These are phyloP conservation scores for Platichthys stellatus DNA, from an alignment of 2,113 vertebrate species.

Conservation along the genomic window DNA sequence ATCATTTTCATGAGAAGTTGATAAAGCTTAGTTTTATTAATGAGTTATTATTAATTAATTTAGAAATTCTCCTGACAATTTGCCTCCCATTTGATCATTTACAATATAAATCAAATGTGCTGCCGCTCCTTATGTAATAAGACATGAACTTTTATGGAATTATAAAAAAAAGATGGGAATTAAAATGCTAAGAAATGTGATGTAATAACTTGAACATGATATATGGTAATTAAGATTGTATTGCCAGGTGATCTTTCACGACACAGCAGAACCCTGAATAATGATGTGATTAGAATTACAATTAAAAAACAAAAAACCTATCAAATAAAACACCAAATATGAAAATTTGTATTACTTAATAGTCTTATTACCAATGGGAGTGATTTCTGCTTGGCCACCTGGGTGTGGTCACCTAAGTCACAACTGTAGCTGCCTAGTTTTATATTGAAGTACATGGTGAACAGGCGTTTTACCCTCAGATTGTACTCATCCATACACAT, in stretches of 20 bases:
- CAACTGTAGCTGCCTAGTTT: no score
- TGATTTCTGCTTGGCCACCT: no score
- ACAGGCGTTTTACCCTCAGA: background rate
- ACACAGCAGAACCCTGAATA: background rate
- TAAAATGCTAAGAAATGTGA: background rate
- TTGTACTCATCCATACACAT: background rate
- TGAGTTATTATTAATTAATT: no score
- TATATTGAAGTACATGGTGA: background rate
- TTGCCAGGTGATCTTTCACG: background rate
- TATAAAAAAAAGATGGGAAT: background rate
- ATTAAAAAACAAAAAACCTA: background rate
- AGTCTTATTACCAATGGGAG: background rate
- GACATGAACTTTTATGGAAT: background rate
- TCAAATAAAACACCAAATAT: background rate
- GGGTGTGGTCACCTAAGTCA: no score
- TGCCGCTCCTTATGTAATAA: slow-evolving; percentile 1
- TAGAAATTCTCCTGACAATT: no score
- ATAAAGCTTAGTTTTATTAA: no score
- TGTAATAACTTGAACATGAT: no score
- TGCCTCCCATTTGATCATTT: no score
- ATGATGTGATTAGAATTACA: background rate
- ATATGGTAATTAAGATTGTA: no score
- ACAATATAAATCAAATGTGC: background rate
- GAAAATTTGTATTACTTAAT: no score
- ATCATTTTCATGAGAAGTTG: no score